A percentile compares a stretch with the other conserved stretches of the same genome.
Evolutionary conservation across 2,888 invertebrate species (phyloP).

Genomic region (Cacoxenus indagator): DNA sequence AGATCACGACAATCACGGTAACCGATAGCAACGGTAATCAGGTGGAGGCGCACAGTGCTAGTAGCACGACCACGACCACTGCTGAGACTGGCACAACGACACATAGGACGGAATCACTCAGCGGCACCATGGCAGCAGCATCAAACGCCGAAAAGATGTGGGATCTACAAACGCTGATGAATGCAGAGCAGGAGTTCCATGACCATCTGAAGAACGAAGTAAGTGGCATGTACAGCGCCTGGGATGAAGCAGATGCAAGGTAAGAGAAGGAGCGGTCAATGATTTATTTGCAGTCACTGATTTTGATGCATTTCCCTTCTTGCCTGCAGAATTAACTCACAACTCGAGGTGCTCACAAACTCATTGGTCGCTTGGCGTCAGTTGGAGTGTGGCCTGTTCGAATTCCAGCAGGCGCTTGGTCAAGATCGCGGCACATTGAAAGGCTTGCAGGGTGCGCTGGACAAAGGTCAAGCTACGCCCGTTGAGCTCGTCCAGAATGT

Average conservation of each 20-base stretch:
- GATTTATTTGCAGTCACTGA: not conserved
- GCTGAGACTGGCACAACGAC: not conserved
- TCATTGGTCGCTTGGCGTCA: constrained; percentile 82
- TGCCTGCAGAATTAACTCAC: constrained; percentile 80
- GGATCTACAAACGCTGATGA: constrained; percentile 60
- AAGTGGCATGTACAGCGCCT: constrained; percentile 79
- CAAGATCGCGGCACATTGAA: constrained; percentile 75
- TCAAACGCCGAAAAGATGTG: constrained; percentile 44
- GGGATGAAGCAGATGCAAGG: constrained; percentile 80
- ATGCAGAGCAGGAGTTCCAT: constrained; percentile 69
- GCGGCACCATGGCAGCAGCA: constrained; percentile 31
- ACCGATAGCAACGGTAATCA: constrained; percentile 62
- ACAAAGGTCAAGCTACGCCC: constrained; percentile 67
- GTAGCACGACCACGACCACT: constrained; percentile 21
- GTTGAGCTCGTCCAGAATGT: constrained; percentile 70
- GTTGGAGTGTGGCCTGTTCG: constrained; percentile 81
- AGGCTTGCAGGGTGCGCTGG: constrained; percentile 69
- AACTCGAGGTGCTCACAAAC: constrained; percentile 80
- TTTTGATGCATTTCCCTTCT: no score
- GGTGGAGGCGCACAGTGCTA: constrained; percentile 41
- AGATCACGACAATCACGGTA: constrained; percentile 47
- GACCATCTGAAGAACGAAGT: constrained; percentile 77
- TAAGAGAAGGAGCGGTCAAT: constrained; percentile 61
- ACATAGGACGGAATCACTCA: constrained; percentile 12
- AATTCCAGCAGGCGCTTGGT: constrained; percentile 81